Base-by-base conservation (phyloP, 1,140 invertebrate genomes). In the Acromyrmex heyeri region DNA sequence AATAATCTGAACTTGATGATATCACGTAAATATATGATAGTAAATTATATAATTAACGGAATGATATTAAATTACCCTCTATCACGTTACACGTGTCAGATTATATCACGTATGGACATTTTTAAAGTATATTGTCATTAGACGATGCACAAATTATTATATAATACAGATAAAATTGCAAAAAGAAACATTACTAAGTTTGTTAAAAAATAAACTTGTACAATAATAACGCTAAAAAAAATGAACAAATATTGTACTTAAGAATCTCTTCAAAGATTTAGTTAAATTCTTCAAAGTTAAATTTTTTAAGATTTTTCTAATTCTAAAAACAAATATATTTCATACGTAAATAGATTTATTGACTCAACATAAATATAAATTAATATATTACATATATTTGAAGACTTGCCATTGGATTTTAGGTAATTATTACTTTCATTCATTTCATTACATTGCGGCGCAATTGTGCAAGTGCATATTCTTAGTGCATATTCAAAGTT, bases 1-100 rank as follows among this genome's bases (percentile, higher is more conserved):
- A 27, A 70, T 18, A 14, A 27, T 59, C 1, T 38, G n/a, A 69
- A 78, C 30, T 59, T 64, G 16, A 57, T 27, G 30, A 59, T 21
- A 81, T 44, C 21, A 34, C 16, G 30, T n/a, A n/a, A 57, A 70
- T 70, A 59, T 81, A 18, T 24, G 30, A 57, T 14, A 81, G 16
- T 44, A 44, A 81, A 70, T 70, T 62, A 30, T 21, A 70, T 48
- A 70, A 70, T 81, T 70, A 57, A 69, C n/a, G 21, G 12, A 79
- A 67, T 38, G 30, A 16, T 57, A 57, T 79, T 59, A 53, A 78
- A 78, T 34, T 69, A 34, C 44, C 55, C 30, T 34, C 30, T 16
- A 65, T 48, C 59, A 38, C 12, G 14, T 78, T 55, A 69, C 30
- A 38, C 48, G 77, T 59, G n/a, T 50, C n/a, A 44, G 18, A 67